These are phyloP conservation scores for Phoenicopterus ruber DNA, from an alignment of 2,113 vertebrate species.

Conservation along the genomic window DNA sequence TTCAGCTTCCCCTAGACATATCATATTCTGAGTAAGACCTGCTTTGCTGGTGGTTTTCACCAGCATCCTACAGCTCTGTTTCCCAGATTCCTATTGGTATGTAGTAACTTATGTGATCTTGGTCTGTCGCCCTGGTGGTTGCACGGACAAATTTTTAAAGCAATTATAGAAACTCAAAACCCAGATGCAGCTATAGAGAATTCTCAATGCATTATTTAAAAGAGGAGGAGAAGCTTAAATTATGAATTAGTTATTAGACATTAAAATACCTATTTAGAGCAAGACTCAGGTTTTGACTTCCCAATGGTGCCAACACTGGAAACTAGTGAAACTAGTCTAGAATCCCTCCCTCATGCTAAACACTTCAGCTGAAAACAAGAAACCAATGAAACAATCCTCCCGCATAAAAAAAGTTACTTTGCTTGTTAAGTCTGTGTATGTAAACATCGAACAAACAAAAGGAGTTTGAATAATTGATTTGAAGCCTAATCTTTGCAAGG, in stretches of 20 bases:
- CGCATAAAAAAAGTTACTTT: background rate
- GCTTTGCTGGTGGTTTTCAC: background rate
- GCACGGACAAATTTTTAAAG: background rate
- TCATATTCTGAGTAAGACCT: background rate
- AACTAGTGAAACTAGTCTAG: background rate
- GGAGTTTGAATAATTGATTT: background rate
- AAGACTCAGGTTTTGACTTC: background rate
- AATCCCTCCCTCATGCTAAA: background rate
- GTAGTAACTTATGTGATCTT: background rate
- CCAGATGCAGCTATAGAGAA: background rate
- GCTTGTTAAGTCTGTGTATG: background rate
- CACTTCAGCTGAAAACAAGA: background rate
- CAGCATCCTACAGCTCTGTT: background rate
- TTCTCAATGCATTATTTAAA: conserved; percentile 12
- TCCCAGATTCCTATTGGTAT: background rate
- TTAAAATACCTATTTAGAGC: conserved; percentile 7
- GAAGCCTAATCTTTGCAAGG: background rate
- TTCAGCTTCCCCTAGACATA: background rate
- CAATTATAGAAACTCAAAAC: background rate
- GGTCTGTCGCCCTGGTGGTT: background rate
- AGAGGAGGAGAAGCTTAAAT: background rate
- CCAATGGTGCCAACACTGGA: background rate
- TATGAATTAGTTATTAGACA: conserved; percentile 9
- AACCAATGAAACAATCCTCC: background rate
- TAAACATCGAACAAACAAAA: background rate